Evolutionary conservation across 2,888 invertebrate genomes (phyloP), one percentile per base, ranked within the genome.

Genomic region (Prenolepis imparis): DNA sequence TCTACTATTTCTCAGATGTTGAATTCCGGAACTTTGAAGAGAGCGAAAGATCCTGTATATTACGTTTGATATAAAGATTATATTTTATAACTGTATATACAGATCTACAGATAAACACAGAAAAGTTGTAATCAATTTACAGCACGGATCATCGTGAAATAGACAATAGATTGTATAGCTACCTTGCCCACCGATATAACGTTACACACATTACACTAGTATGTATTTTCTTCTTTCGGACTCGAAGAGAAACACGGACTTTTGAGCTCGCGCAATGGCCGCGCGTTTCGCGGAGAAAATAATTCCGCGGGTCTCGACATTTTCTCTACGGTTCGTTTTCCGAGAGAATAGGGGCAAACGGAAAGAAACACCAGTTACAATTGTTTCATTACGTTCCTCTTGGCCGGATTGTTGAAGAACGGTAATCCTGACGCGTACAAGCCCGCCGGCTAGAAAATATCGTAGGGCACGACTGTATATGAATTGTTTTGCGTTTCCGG

Each of bases 381-480:
- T 72, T 80, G 59, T 80, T 80, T 80, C 78, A 80, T 80, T 80
- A 72, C 59, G 48, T 80, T 80, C 2, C 70, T 44, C n/a, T 32
- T 59, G 21, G 57, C 32, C 44, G 44, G 32, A 18, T 59, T 21
- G 44, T 32, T 67, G 77, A 12, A 64, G 44, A 59, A 70, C 32
- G 36, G 59, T 72, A 72, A 72, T 44, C 59, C 72, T 80, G 59
- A 80, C 77, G 77, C 77, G 55, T 67, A 67, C 78, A 80, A 80
- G 78, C 70, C 72, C 72, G 72, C 72, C 36, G 72, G 63, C 39
- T 77, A 32, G 48, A 59, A 80, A 80, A 80, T 80, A 80, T 44
- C 48, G 24, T 18, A 36, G 66, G 32, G 5, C 78, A 8, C 32
- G 44, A 15, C 5, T 21, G 44, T 21, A 28, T 39, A 28, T 39